These are phyloP conservation scores for Pseudomyrmex flavicornis DNA, from an alignment of 1,140 invertebrate species.

Conservation along the genomic window DNA sequence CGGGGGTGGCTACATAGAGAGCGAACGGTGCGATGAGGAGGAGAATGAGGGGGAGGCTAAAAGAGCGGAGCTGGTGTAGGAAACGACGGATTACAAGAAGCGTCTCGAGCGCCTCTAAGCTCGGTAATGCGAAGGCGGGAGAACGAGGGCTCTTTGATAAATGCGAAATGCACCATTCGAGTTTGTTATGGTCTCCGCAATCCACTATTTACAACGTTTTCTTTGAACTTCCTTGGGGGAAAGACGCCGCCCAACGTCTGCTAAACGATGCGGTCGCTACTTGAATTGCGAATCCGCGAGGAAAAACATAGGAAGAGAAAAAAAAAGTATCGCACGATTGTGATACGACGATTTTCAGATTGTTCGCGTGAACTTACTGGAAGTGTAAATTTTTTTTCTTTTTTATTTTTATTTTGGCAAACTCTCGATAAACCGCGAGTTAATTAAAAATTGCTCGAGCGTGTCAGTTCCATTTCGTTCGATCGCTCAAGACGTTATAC, in stretches of 20 bases:
- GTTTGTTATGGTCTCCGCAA: slow-evolving; percentile 74
- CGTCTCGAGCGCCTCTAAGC: slow-evolving; percentile 72
- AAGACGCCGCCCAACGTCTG: slow-evolving; percentile 51
- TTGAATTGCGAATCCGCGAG: slow-evolving; percentile 39
- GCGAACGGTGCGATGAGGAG: background rate
- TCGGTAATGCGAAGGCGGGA: slow-evolving; percentile 68
- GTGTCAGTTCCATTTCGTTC: background rate
- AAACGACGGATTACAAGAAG: slow-evolving; percentile 74
- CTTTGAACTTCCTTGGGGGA: slow-evolving; percentile 71
- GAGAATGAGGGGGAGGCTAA: background rate
- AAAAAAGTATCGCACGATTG: slow-evolving; percentile 18
- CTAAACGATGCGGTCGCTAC: slow-evolving; percentile 71
- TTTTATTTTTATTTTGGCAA: background rate
- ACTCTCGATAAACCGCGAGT: background rate
- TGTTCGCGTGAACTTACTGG: background rate
- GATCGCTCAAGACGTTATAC: background rate
- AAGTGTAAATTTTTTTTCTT: background rate
- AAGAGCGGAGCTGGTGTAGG: slow-evolving; percentile 42
- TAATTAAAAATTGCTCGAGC: background rate
- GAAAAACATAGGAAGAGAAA: slow-evolving; percentile 22
- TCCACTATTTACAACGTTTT: slow-evolving; percentile 74
- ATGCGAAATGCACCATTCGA: slow-evolving; percentile 75
- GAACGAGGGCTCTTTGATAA: slow-evolving; percentile 75
- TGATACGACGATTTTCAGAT: slow-evolving; percentile 24
- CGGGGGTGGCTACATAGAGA: slow-evolving; percentile 48